These are phyloP conservation scores for Leptatherina wallacei DNA, from an alignment of 2,797 vertebrate genomes.

Conservation along the genomic window DNA sequence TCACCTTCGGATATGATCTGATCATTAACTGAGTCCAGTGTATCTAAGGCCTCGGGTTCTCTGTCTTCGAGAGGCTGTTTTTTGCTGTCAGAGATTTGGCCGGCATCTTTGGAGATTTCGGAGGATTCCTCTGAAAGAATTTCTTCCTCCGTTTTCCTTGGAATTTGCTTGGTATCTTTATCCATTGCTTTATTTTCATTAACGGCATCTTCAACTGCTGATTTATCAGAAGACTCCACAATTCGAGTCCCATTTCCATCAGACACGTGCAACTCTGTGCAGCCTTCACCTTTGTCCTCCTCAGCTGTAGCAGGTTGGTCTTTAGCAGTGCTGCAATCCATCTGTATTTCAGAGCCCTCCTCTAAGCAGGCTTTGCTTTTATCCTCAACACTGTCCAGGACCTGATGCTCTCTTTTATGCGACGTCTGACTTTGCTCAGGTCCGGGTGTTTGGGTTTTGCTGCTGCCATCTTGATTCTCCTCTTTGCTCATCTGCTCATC, in stretches of 20 bases:
- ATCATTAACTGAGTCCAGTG: constrained; percentile 6
- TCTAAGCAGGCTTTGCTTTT: neutral
- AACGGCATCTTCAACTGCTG: neutral
- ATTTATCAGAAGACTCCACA: neutral
- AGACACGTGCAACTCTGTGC: neutral
- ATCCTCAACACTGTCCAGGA: constrained; percentile 29
- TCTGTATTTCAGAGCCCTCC: neutral
- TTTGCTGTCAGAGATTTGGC: neutral
- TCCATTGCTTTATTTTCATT: constrained; percentile 8
- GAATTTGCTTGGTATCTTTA: neutral
- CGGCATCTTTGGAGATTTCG: neutral
- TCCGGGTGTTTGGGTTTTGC: constrained; percentile 1
- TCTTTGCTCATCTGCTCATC: neutral
- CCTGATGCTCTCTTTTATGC: neutral
- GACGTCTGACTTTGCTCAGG: neutral
- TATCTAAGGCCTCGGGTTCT: constrained; percentile 47
- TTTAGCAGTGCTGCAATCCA: neutral
- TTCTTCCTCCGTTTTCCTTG: neutral
- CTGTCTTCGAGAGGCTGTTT: neutral
- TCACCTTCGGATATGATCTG: neutral
- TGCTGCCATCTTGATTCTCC: neutral
- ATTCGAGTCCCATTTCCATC: neutral
- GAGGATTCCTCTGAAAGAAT: neutral
- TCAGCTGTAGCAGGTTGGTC: constrained; percentile 7
- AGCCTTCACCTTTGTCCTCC: constrained; percentile 3